Evolutionary conservation across 2,888 invertebrate genomes (phyloP), one percentile per base, ranked within the genome.

Genomic region (Agrochola litura): DNA sequence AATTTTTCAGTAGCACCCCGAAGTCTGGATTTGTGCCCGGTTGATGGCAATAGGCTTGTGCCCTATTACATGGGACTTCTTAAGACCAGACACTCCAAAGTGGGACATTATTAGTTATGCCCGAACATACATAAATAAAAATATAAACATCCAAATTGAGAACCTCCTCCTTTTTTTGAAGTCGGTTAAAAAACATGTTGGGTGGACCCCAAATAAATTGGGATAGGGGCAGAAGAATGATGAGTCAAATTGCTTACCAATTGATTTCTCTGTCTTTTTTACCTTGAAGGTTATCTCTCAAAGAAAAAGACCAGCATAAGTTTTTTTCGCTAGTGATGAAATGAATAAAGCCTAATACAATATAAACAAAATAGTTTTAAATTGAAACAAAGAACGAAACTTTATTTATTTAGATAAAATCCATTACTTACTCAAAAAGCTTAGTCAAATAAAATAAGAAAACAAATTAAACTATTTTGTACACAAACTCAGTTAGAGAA

Each of bases 401-500:
- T 79, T 61, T 65, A 68, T 72, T 65, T 71, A 67, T 52, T 64
- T 25, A 52, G 52, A 77, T 77, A 30, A 78, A 78, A 78, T 25
- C 10, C 2, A 30, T 37, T 14, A 58, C 19, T 49, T 6, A 71
- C 52, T 68, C n/a, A 60, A 9, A 63, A 67, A 68, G 19, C 30
- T 77, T 56, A 64, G 43, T 60, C 30, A 30, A 72, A 75, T 65
- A 68, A 75, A 82, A 72, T 69, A 76, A 74, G 22, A 72, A 60
- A 83, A n/a, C 16, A 9, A 83, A 76, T 58, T 14, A 72, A 72
- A 83, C 54, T 83, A 69, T 68, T 67, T 75, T 61, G 60, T 83
- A 65, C 63, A 46, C 37, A 56, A 83, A 79, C 65, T 82, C 19
- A 61, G 67, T 81, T 68, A 78, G 16, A 76, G 25, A 79, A 67